phyloP scores from a whole-genome alignment of 2,113 vertebrate genomes.

The Lethenteron reissneri region DNA sequence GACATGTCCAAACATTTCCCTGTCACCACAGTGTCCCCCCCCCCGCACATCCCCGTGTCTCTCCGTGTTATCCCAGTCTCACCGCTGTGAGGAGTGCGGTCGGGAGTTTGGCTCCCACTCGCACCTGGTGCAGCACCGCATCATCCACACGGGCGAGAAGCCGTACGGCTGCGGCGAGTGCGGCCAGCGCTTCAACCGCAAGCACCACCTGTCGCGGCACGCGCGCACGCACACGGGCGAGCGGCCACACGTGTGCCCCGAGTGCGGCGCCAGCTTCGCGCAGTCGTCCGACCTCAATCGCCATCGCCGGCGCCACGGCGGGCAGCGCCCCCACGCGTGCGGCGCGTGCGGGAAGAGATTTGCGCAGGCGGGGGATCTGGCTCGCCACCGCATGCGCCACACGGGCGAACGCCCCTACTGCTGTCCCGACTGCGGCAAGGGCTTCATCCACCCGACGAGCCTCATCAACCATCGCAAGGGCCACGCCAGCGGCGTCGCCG shows the following conservation, averaged over 20 bases:
- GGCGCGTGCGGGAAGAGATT: constrained; percentile 65
- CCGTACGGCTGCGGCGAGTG: constrained; percentile 1
- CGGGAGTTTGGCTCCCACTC: constrained; percentile 1
- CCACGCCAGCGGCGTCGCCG: constrained; percentile 11
- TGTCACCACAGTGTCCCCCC: too few species aligned
- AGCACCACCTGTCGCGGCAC: too few species aligned
- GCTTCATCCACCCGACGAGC: constrained; percentile 47
- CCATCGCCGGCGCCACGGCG: too few species aligned
- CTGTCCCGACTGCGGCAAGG: constrained; percentile 62
- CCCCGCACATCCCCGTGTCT: too few species aligned
- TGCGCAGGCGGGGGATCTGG: constrained; percentile 59
- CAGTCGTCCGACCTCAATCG: too few species aligned
- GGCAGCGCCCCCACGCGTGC: constrained; percentile 30
- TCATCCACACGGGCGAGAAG: constrained; percentile 4
- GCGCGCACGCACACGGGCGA: too few species aligned
- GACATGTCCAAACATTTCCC: too few species aligned
- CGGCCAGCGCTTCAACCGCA: constrained; percentile 1
- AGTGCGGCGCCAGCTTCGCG: too few species aligned
- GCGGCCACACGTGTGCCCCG: too few species aligned
- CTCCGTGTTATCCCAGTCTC: not conserved
- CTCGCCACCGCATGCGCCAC: constrained; percentile 72
- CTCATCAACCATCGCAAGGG: constrained; percentile 45
- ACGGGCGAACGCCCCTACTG: constrained; percentile 64
- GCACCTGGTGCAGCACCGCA: constrained; percentile 1
- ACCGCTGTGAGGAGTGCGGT: constrained; percentile 5